Evolutionary conservation across 2,797 vertebrate species (phyloP), one percentile per base, ranked within the genome.

Genomic region (Danio jaintianensis): DNA sequence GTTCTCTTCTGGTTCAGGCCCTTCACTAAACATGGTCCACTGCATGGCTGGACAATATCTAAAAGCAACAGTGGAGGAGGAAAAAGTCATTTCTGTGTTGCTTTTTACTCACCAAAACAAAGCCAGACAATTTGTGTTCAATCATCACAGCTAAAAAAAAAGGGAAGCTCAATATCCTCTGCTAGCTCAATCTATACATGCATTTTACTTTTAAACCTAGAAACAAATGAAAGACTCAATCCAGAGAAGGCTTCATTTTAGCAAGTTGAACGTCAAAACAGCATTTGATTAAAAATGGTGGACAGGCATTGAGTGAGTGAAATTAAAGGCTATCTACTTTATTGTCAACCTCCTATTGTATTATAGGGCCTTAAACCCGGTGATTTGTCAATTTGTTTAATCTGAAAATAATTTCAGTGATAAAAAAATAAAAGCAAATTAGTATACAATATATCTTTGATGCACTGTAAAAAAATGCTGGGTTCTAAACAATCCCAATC

Each of bases 11-110:
- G 42, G 50, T 48, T 63, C 66, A 50, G 43, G 55, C 38, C 40
- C 20, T 61, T 63, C 67, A 53, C 77, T 62, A 71, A 71, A 71
- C 56, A 79, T 43, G 67, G 67, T 79, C 67, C 77, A 63, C 48
- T 70, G 55, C 43, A 40, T 29, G 12, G 50, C 48, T 74, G 12
- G 53, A 61, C 43, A 68, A 62, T 79, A 67, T 45, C 69, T 53
- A 56, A 69, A 63, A 40, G 43, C 20, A 56, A 45, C 22, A 79
- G 36, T 43, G 48, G 56, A 59, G n/a, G 40, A 13, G 12, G 15
- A 69, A 78, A 48, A 42, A 53, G 53, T 18, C 16, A 71, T 62
- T 68, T 58, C 64, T 7, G 38, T 36, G 52, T 55, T 72, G 18
- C 42, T 73, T 74, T 29, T 69, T 45, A 59, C n/a, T 58, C 45